Evolutionary conservation across 2,797 vertebrate species (phyloP), one percentile per base, ranked within the genome.

Genomic region (Gymnothorax reevesii): DNA sequence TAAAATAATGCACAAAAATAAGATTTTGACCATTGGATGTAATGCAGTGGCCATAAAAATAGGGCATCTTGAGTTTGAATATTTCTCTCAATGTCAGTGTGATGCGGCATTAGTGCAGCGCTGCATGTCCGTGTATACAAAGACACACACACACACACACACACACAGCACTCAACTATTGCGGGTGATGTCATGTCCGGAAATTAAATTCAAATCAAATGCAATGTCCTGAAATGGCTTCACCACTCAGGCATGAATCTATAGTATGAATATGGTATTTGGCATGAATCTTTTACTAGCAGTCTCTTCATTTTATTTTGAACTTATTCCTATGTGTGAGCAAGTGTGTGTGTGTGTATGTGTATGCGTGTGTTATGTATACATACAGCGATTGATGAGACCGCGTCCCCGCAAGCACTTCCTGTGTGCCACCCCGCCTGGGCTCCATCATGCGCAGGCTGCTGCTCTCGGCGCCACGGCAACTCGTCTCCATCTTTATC

Each of bases 401-500:
- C 1, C 4, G 27, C 12, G 69, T 71, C 25, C 25, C 10, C 69
- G 12, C 10, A 25, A n/a, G 4, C 4, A 73, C 25, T 73, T 73
- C 69, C 25, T 52, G 73, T 20, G 42, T 13, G 33, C 71, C 33
- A 42, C 9, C 1, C 66, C 10, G 66, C 22, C 7, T 10, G 69
- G n/a, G 1, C 33, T 69, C 25, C 15, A 52, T 33, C 73, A 77
- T 77, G 73, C 42, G 73, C 73, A 77, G 73, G 20, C 73, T 52
- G 27, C 27, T 20, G 20, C 6, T 42, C 15, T 2, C 15, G 42
- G 42, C 73, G 13, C 73, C 73, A 52, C 42, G 27, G 73, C 73
- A 10, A 77, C 73, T 52, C 7, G 73, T 52, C 73, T 77, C 73
- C 42, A 52, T 77, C 73, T 77, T 77, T 77, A 77, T 33, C 73